Evolutionary conservation across 2,888 invertebrate genomes (phyloP), one percentile per base, ranked within the genome.

Genomic region (Spodoptera littoralis): DNA sequence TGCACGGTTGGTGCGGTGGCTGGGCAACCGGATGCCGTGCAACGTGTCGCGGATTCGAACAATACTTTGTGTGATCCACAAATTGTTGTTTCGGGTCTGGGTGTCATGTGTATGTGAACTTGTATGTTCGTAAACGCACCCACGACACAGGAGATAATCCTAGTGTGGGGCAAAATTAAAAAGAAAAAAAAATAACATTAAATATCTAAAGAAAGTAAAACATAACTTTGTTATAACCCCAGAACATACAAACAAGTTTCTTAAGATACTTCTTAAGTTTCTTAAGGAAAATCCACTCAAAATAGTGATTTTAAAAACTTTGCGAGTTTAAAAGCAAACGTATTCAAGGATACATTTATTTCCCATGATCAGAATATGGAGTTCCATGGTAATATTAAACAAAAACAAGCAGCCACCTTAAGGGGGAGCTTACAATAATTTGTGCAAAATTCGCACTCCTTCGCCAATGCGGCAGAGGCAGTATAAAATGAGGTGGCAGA

Each of bases 371-470:
- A 50, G 62, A 57, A 49, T 70, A 60, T 56, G 24, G 18, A 51
- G 58, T 59, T 64, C 57, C 58, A 70, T 64, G 65, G 52, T 67
- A 70, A 80, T 65, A 60, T 66, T 53, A 77, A 70, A 80, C 48
- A 68, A 71, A 66, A 74, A 59, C 63, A 64, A 5, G 24, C 46
- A 44, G 55, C 41, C 65, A 3, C 68, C 66, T 49, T 69, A 73
- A 74, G 45, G 50, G 70, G 78, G 56, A 70, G 49, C 50, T 66
- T 68, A 65, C 68, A 72, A 65, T 69, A 74, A 72, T 71, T 80
- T 77, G 65, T 66, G 70, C 57, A 36, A 64, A 78, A 70, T 73
- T 80, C 76, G 60, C 79, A 74, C 73, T 67, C 77, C 61, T 24
- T 12, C 53, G 64, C 41, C 71, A 56, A 59, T 72, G 76, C 59